Evolutionary conservation across 2,888 invertebrate genomes (phyloP), one percentile per base, ranked within the genome.

Genomic region (Drosophila macrothrix): DNA sequence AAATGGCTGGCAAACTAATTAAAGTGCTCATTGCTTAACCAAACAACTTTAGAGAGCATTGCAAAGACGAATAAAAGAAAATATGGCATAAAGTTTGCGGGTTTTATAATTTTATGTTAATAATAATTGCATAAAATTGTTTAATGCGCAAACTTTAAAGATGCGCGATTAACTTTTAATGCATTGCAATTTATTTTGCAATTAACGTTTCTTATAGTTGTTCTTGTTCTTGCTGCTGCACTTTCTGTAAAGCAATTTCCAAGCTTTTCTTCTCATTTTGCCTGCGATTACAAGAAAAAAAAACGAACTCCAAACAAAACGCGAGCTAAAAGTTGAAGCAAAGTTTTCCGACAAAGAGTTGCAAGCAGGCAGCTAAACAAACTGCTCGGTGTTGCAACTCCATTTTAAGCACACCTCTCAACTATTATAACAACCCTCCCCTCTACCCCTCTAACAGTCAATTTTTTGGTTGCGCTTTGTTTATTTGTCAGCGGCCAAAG

Each of bases 321-420:
- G 39, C 55, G 14, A n/a, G 14, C n/a, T 7, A 28, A 56, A 80
- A 86, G 75, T 87, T 84, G 69, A 74, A 72, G 82, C 65, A 80
- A 88, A 86, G 68, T 84, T 85, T 73, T 39, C 64, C 73, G 67
- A 71, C 85, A 88, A 90, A 90, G 90, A 86, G 87, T 88, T 85
- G 89, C 86, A 81, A 54, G 67, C 71, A 82, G 77, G 73, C 73
- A 82, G 74, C 89, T 88, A 90, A 90, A 83, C 86, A 86, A 90
- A 88, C 88, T 78, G 58, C 63, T 71, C 67, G 55, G 69, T 68
- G 56, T 56, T 56, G 39, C 56, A n/a, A 29, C 39, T 41, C 22
- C 29, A 56, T 58, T 58, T 29, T 61, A 71, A 67, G 54, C 37
- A 43, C 43, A 43, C 43, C 41, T 43, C n/a, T 12, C 41, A 41